These are phyloP conservation scores for Eumacrocentrus americanus DNA, from an alignment of 2,888 invertebrate species.

Conservation along the genomic window DNA sequence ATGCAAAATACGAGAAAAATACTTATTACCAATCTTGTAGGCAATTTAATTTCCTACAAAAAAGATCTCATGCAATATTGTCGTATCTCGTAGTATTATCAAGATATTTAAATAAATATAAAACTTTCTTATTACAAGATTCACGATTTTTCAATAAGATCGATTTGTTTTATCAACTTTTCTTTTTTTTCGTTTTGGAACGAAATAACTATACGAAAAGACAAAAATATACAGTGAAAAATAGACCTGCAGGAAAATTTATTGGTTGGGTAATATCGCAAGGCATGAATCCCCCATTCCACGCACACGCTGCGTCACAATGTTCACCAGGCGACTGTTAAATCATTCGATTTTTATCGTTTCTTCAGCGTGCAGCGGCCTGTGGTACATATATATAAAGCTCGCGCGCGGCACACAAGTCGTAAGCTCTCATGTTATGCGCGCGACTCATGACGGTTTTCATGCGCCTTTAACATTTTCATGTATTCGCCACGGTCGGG, in stretches of 20 bases:
- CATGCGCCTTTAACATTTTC: conserved; percentile 42
- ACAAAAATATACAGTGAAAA: conserved; percentile 17
- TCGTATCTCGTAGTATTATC: too few species aligned
- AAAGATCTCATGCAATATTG: too few species aligned
- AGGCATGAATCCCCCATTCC: conserved; percentile 43
- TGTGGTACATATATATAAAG: too few species aligned
- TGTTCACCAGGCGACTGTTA: conserved; percentile 44
- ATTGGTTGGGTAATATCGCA: conserved; percentile 43
- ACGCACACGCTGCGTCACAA: conserved; percentile 45
- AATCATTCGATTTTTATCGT: conserved; percentile 49
- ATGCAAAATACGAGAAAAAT: too few species aligned
- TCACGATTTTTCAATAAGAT: too few species aligned
- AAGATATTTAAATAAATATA: too few species aligned
- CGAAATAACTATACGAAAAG: conserved; percentile 4
- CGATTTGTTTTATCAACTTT: too few species aligned
- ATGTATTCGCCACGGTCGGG: conserved; percentile 42
- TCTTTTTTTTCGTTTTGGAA: neutral
- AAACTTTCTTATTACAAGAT: too few species aligned
- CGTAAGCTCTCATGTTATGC: conserved; percentile 35
- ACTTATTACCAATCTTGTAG: too few species aligned
- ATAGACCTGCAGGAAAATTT: conserved; percentile 37
- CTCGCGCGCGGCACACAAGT: conserved; percentile 16
- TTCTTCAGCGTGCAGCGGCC: too few species aligned
- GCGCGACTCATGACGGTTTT: conserved; percentile 34
- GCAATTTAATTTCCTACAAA: too few species aligned